Evolutionary conservation across 1,140 invertebrate species (phyloP).

Genomic region (Panulirus ornatus): DNA sequence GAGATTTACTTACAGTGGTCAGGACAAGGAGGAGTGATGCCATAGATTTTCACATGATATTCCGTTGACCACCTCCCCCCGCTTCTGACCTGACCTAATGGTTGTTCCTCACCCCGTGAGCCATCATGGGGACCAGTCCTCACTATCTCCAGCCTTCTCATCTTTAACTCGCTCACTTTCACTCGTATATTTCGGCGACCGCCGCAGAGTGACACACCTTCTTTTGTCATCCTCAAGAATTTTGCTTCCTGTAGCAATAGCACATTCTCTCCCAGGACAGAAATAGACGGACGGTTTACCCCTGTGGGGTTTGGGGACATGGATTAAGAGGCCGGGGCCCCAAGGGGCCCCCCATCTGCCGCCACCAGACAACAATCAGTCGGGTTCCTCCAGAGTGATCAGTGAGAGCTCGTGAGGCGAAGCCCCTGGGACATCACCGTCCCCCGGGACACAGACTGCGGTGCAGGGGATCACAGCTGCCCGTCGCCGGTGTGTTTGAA

Average conservation of each 20-base stretch:
- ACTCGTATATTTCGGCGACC: too few relatives aligned
- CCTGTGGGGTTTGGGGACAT: neutral
- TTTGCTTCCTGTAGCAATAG: too few relatives aligned
- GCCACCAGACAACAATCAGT: neutral
- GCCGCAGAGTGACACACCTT: too few relatives aligned
- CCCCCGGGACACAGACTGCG: too few relatives aligned
- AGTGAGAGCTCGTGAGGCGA: neutral
- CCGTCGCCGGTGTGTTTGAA: too few relatives aligned
- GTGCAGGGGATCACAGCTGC: too few relatives aligned
- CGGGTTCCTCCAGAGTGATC: neutral
- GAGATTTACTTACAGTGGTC: neutral
- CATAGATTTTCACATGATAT: neutral
- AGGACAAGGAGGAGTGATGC: neutral
- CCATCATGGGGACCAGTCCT: neutral
- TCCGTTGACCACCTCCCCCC: too few relatives aligned
- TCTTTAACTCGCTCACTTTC: neutral
- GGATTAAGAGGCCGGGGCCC: neutral
- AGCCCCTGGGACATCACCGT: neutral
- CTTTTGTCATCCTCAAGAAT: too few relatives aligned
- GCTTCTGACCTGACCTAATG: neutral
- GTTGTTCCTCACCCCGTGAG: slow-evolving; percentile 23
- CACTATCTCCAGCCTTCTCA: neutral
- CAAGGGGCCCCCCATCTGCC: neutral
- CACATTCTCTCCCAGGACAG: too few relatives aligned
- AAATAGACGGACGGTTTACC: neutral